Evolutionary conservation across 2,797 vertebrate genomes (phyloP), one percentile per base, ranked within the genome.

Genomic region (Cryptoblepharus egeriae): DNA sequence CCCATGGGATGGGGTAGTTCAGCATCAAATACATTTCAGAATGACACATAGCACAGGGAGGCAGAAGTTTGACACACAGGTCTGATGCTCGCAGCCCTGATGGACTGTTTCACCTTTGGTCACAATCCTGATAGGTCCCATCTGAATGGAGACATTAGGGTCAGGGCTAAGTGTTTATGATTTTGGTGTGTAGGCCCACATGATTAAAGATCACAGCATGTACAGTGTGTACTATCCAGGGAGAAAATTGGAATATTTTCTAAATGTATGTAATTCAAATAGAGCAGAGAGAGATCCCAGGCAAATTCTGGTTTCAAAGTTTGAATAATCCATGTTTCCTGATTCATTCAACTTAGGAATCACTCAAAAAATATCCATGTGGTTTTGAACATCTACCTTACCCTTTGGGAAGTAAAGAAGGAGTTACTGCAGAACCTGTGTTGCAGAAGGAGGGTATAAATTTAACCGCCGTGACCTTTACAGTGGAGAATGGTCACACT

Each of bases 401-500:
- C 65, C 98, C 98, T 3, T 91, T 99, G 93, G 98, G 98, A 90
- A 98, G 97, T 90, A 97, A 92, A 28, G 95, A 97, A 0, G 95
- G 88, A 49, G 96, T 96, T 15, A 82, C 85, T 49, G 91, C 93
- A 69, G 83, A 93, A 0, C 93, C 96, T 0, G 37, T 94, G 0
- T 93, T 96, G n/a, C 92, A 95, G 65, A 94, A 95, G 3, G 92
- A 82, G 64, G 92, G 93, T 83, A 95, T 96, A 84, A 95, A 96
- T 64, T 95, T 98, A 91, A 98, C 97, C 0, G 96, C 98, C 0
- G 97, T 99, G 90, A 96, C 96, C 0, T 96, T 99, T 26, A 95
- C 96, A 0, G 95, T 97, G 35, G 98, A 99, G 92, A 97, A 98
- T 0, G 95, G 95, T 26, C 97, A 99, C 88, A 97, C 97, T 0